Evolutionary conservation across 2,888 invertebrate species (phyloP).

Genomic region (Protophormia terraenovae): DNA sequence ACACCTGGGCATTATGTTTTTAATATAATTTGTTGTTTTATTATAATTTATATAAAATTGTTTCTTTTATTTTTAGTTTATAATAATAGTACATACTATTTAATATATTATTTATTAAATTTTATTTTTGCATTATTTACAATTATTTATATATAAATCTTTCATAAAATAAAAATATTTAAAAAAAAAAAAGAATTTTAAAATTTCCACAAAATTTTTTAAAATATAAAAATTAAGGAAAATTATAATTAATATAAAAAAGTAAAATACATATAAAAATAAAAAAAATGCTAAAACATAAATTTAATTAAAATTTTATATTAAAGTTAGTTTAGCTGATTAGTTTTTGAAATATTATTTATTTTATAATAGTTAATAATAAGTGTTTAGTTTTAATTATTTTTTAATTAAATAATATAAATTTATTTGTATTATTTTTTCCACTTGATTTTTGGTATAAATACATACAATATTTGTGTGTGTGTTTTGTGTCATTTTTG

Average conservation of each 20-base stretch:
- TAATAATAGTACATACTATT: conserved; percentile 61
- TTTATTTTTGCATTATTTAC: conserved; percentile 51
- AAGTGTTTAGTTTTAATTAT: conserved; percentile 30
- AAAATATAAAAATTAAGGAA: conserved; percentile 3
- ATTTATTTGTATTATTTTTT: conserved; percentile 25
- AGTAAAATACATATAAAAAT: background rate
- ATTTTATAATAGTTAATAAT: conserved; percentile 27
- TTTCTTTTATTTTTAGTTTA: conserved; percentile 53
- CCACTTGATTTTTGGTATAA: conserved; percentile 50
- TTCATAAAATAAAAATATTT: conserved; percentile 4
- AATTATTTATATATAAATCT: conserved; percentile 41
- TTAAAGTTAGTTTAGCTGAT: conserved; percentile 59
- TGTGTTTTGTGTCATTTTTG: conserved; percentile 46
- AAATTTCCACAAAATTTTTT: conserved; percentile 18
- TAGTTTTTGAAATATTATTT: conserved; percentile 30
- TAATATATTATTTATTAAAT: conserved; percentile 44
- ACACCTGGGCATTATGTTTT: background rate
- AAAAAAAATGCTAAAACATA: conserved; percentile 49
- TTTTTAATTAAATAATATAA: conserved; percentile 36
- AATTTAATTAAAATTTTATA: conserved; percentile 45
- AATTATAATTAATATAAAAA: no score
- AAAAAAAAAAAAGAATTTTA: background rate
- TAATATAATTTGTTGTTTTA: conserved; percentile 41
- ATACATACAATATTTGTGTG: conserved; percentile 39
- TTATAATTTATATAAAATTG: conserved; percentile 66